phyloP scores from a whole-genome alignment of 2,888 invertebrate genomes.

The Monochamus alternatus region DNA sequence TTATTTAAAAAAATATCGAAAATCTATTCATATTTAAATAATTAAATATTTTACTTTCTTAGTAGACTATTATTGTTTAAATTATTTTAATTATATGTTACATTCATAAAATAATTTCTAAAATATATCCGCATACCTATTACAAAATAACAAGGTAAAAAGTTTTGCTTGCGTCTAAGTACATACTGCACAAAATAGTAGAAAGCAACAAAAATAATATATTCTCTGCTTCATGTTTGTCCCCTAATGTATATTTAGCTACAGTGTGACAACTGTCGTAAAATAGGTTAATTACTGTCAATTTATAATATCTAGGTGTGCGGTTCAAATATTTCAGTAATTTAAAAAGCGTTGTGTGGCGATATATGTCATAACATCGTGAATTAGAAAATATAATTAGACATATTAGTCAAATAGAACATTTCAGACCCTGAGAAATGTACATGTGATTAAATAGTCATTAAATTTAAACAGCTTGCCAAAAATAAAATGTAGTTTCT shows the following conservation, averaged over 20 bases:
- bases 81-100: too few species aligned
- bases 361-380: conserved; percentile 3
- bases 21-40: too few species aligned
- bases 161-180: too few species aligned
- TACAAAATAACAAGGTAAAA: too few species aligned
- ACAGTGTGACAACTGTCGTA: conserved; percentile 1
- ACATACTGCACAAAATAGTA: background rate
- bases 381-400: conserved; percentile 12
- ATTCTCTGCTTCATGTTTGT: background rate
- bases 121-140: too few species aligned
- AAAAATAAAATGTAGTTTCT: background rate
- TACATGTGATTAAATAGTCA: background rate
- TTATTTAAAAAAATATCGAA: too few species aligned
- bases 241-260: conserved; percentile 6
- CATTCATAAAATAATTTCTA: too few species aligned
- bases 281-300: conserved; percentile 8
- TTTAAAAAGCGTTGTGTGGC: conserved; percentile 2
- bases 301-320: conserved; percentile 9
- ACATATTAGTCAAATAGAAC: background rate
- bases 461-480: background rate
- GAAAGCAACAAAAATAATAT: background rate
- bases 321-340: conserved; percentile 1
- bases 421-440: background rate
- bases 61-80: too few species aligned
- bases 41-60: too few species aligned